These are phyloP conservation scores for Poicephalus meyeri DNA, from an alignment of 2,113 vertebrate species.

Conservation along the genomic window DNA sequence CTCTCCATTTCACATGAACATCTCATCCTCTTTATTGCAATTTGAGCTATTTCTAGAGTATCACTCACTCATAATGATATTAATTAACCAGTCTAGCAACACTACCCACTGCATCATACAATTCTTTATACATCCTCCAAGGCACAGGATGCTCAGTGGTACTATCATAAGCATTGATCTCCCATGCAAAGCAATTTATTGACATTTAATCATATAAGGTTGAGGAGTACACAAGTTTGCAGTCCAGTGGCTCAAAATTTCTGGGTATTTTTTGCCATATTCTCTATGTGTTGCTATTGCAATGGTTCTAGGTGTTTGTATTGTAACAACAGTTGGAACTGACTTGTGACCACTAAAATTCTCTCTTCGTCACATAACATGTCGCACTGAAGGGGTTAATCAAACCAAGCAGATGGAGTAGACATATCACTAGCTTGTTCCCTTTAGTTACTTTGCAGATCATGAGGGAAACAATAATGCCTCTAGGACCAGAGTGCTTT, in stretches of 20 bases:
- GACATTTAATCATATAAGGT: background rate
- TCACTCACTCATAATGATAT: accelerated
- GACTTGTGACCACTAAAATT: background rate
- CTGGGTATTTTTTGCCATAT: background rate
- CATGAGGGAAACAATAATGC: background rate
- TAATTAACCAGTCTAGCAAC: background rate
- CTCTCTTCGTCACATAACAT: background rate
- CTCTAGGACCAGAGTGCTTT: background rate
- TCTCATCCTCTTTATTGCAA: background rate
- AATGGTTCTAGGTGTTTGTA: background rate
- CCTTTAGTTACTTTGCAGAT: background rate
- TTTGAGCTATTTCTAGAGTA: background rate
- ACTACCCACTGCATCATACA: background rate
- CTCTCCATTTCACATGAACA: background rate
- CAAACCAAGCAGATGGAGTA: background rate
- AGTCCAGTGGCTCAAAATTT: background rate
- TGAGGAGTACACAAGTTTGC: background rate
- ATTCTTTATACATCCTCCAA: background rate
- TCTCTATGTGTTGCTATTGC: background rate
- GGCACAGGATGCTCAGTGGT: background rate
- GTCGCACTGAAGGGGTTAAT: background rate
- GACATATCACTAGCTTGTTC: background rate
- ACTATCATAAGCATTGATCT: background rate
- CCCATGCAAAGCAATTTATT: background rate
- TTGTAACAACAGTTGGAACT: background rate